Conservation (phyloP, 2,113 vertebrate species). For the Phaethon lepturus region DNA sequence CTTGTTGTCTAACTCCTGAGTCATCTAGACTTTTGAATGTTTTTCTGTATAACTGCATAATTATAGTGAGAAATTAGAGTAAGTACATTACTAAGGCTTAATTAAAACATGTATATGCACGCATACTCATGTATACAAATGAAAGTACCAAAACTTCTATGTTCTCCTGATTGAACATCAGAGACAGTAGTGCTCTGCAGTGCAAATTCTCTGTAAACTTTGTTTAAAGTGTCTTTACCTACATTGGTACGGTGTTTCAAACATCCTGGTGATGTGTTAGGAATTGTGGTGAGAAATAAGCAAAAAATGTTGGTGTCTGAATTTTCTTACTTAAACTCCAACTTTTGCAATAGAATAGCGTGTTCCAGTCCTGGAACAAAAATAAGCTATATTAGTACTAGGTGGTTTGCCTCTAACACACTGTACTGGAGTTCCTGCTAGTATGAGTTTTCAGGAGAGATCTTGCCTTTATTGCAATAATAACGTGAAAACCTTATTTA, state of each 20-base stretch:
- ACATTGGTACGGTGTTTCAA: not conserved
- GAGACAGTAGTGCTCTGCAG: not conserved
- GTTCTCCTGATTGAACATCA: not conserved
- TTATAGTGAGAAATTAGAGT: slow-evolving; percentile 6
- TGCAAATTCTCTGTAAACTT: not conserved
- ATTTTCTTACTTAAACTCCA: not conserved
- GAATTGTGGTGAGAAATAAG: not conserved
- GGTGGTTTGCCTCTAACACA: not conserved
- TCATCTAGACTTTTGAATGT: slow-evolving; percentile 6
- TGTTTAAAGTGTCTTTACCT: not conserved
- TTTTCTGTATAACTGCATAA: slow-evolving; percentile 7
- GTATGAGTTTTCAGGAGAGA: not conserved
- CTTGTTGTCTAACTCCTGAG: slow-evolving; percentile 9
- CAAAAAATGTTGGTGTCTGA: not conserved
- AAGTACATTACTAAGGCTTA: slow-evolving; percentile 25
- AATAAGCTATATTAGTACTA: not conserved
- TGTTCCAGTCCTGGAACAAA: not conserved
- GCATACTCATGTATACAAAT: not conserved
- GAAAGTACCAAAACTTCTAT: not conserved
- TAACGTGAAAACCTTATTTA: not conserved
- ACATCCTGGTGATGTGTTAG: not conserved
- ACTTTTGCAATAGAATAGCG: not conserved
- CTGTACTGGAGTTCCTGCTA: not conserved
- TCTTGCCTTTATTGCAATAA: not conserved
- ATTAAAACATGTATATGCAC: not conserved